Evolutionary conservation across 2,888 invertebrate species (phyloP).

Genomic region (Dolichopus griseipennis): DNA sequence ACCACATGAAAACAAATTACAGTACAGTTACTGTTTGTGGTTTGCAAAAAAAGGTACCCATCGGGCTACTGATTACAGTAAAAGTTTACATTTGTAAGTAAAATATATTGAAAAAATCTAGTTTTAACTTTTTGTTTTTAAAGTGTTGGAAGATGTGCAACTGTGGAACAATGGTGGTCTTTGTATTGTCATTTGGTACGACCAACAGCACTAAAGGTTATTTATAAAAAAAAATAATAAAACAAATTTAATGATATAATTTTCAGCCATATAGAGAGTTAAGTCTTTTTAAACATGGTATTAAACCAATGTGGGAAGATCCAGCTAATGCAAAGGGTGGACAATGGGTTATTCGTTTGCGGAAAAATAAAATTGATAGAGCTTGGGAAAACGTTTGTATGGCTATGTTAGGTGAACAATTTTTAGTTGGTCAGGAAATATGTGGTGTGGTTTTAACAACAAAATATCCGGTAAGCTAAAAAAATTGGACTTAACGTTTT

Average conservation of each 20-base stretch:
- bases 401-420: constrained; percentile 98
- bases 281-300: constrained; percentile 94
- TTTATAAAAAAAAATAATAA: no score
- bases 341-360: constrained; percentile 93
- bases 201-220: constrained; percentile 69
- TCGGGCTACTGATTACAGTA: constrained; percentile 32
- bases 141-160: constrained; percentile 76
- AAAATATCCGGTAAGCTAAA: constrained; percentile 57
- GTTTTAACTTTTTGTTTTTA: constrained; percentile 54
- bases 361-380: constrained; percentile 87
- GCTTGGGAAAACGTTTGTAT: constrained; percentile 98
- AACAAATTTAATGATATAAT: neutral
- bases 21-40: constrained; percentile 92
- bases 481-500: no score
- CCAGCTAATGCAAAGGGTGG: constrained; percentile 92
- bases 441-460: constrained; percentile 96
- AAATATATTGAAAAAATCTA: neutral
- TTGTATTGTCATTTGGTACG: constrained; percentile 86
- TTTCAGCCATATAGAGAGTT: constrained; percentile 72
- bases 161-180: constrained; percentile 97
- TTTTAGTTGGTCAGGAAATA: constrained; percentile 96
- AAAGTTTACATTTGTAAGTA: constrained; percentile 3
- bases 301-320: constrained; percentile 99
- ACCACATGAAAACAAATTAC: constrained; percentile 81
- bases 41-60: constrained; percentile 53